phyloP scores from a whole-genome alignment of 2,113 vertebrate genomes.

The Sialia sialis region DNA sequence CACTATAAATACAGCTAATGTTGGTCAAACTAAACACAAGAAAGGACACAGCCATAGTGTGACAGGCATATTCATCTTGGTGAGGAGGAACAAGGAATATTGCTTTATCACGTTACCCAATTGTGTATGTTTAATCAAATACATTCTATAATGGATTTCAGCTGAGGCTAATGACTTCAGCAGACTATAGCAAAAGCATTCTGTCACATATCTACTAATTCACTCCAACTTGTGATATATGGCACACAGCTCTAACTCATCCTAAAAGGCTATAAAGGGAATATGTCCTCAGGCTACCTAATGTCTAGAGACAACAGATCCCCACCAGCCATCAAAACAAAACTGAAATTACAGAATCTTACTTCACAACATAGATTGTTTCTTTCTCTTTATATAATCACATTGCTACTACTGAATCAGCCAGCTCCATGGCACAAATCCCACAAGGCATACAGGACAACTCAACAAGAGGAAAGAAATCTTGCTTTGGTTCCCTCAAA shows the following conservation, averaged over 20 bases:
- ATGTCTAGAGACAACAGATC: neutral
- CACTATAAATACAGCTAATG: neutral
- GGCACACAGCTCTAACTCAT: neutral
- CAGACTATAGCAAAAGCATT: neutral
- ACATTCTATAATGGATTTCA: neutral
- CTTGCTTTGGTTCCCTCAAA: neutral
- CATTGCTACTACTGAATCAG: neutral
- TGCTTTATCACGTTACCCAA: neutral
- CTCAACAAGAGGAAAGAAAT: neutral
- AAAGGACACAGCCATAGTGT: neutral
- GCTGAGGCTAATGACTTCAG: neutral
- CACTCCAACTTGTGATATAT: neutral
- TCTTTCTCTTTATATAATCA: neutral
- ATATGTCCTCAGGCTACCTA: neutral
- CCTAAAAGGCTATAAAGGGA: neutral
- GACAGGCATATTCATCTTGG: neutral
- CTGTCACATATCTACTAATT: neutral
- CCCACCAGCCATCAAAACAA: neutral
- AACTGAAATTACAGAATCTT: neutral
- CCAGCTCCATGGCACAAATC: neutral
- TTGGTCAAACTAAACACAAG: neutral
- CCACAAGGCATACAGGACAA: neutral
- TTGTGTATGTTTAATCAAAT: neutral
- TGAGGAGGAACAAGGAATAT: neutral
- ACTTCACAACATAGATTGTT: neutral